phyloP scores from a whole-genome alignment of 2,888 invertebrate species.

The Hipparchia semele region DNA sequence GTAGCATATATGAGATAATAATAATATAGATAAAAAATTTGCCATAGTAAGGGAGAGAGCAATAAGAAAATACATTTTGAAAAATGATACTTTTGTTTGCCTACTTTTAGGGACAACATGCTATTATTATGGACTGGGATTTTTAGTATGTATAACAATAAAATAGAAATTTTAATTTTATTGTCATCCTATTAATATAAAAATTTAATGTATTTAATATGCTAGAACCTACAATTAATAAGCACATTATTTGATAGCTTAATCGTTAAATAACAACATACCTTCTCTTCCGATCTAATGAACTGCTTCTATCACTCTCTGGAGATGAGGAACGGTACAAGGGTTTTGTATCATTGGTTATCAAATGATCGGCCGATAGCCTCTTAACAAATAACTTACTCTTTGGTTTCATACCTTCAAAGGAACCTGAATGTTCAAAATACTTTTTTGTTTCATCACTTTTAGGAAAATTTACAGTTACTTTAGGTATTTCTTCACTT shows the following conservation, averaged over 20 bases:
- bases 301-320: conserved; percentile 77
- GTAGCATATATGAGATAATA: background rate
- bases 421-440: conserved; percentile 76
- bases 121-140: too few relatives aligned
- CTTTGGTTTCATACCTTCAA: conserved; percentile 75
- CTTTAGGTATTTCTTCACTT: conserved; percentile 74
- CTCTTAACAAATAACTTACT: conserved; percentile 76
- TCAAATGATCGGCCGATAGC: conserved; percentile 77
- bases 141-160: too few relatives aligned
- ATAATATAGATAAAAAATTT: too few relatives aligned
- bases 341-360: conserved; percentile 70
- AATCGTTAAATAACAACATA: conserved; percentile 44
- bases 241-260: background rate
- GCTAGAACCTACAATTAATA: background rate
- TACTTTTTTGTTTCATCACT: conserved; percentile 65
- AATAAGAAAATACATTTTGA: too few relatives aligned
- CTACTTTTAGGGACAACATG: too few relatives aligned
- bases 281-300: conserved; percentile 75
- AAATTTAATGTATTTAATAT: too few relatives aligned
- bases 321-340: conserved; percentile 74
- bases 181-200: too few relatives aligned
- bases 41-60: too few relatives aligned
- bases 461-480: conserved; percentile 71
- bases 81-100: too few relatives aligned
- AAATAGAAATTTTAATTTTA: too few relatives aligned